Evolutionary conservation across 2,888 invertebrate genomes (phyloP), one percentile per base, ranked within the genome.

Genomic region (Trissoscelio sp.): DNA sequence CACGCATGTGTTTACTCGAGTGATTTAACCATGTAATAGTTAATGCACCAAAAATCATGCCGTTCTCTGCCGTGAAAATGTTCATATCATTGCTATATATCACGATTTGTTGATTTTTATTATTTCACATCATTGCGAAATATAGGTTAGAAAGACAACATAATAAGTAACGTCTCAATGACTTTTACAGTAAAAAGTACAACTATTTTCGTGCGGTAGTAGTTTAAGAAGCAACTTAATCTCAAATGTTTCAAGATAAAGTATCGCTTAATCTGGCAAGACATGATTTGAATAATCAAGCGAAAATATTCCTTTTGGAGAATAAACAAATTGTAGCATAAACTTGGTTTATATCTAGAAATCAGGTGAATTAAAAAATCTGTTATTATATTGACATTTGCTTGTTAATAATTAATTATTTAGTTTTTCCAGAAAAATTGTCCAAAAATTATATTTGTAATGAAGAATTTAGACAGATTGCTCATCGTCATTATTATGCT

Each of bases 11-110:
- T 79, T 72, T 55, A 57, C 46, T 57, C 57, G 66, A 34, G 42
- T 60, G 46, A 58, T 69, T 72, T 60, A 66, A 72, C 55, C 66
- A 51, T 57, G 39, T 66, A 72, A 72, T 79, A 31, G 66, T 72
- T 79, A 79, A 79, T 66, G 66, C 72, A 79, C 79, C 72, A 79
- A 79, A 72, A 79, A 66, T 28, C 46, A 72, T 53, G 12, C 6
- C 37, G 55, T 48, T n/a, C n/a, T n/a, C n/a, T n/a, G n/a, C n/a
- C n/a, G n/a, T n/a, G n/a, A n/a, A 12, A 66, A 57, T 62, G 48
- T 57, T 64, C 39, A 34, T 64, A 55, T 57, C 39, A 64, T 72
- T 28, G 44, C 42, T 39, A 12, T 48, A 12, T 16, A 72, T 66
- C 72, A 66, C 44, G 72, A 66, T 66, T 55, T 60, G 66, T 28